A percentile compares a stretch with the other conserved stretches of the same genome.
phyloP scores from a whole-genome alignment of 2,113 vertebrate genomes.

The Montifringilla adamsi region DNA sequence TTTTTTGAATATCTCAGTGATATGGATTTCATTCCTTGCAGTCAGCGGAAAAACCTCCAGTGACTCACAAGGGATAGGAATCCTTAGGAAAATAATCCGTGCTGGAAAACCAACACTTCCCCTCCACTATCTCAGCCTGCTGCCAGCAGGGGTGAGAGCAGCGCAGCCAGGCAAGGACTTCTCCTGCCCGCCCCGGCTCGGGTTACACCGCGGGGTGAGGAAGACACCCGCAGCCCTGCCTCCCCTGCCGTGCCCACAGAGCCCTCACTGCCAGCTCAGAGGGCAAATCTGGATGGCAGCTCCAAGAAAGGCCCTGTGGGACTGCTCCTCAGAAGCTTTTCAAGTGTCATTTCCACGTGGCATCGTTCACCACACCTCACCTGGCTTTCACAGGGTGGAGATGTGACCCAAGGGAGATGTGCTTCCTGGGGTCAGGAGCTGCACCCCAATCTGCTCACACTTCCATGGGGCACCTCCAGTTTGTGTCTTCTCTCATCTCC shows the following conservation, averaged over 20 bases:
- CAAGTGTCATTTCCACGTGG: neutral
- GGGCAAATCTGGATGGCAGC: neutral
- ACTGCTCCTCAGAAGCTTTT: neutral
- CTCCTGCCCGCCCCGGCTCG: neutral
- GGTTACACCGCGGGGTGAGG: neutral
- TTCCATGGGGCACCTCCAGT: neutral
- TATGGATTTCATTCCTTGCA: neutral
- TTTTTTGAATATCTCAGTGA: neutral
- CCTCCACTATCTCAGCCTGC: neutral
- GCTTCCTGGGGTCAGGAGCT: neutral
- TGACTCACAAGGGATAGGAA: slow-evolving; percentile 30
- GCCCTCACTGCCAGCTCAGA: rapidly evolving
- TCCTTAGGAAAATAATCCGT: neutral
- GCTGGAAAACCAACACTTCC: slow-evolving; percentile 39
- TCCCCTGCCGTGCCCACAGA: neutral
- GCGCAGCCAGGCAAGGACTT: neutral
- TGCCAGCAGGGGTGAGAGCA: neutral
- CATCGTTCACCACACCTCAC: rapidly evolving
- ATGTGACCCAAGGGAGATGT: rapidly evolving
- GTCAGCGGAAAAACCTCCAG: slow-evolving; percentile 15
- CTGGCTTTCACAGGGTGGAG: neutral
- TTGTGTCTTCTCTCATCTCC: neutral
- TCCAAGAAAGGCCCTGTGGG: neutral
- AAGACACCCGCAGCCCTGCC: neutral
- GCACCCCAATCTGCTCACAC: neutral